phyloP scores from a whole-genome alignment of 2,888 invertebrate genomes.

The Thyatira batis region DNA sequence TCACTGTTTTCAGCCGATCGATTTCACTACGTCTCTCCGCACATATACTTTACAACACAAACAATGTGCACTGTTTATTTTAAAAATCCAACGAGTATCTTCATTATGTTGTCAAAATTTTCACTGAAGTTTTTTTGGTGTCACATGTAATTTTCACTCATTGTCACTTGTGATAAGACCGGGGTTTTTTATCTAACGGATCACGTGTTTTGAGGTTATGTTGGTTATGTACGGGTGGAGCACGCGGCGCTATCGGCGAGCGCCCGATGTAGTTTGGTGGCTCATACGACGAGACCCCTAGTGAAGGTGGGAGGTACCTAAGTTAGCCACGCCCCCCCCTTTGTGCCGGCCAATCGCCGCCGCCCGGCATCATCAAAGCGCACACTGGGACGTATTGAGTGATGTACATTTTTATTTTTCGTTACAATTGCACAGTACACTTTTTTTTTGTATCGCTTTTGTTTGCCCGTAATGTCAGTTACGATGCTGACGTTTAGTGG shows the following conservation, averaged over 20 bases:
- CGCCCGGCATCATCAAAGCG: conserved; percentile 61
- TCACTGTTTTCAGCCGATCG: conserved; percentile 59
- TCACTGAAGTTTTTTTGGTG: conserved; percentile 16
- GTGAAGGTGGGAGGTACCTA: conserved; percentile 66
- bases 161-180: conserved; percentile 25
- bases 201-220: conserved; percentile 59
- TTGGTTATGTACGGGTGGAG: conserved; percentile 27
- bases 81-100: conserved; percentile 30
- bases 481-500: conserved; percentile 55
- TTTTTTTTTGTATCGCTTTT: conserved; percentile 61
- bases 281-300: conserved; percentile 63
- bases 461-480: conserved; percentile 60
- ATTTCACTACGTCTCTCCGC: conserved; percentile 39
- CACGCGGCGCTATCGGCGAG: conserved; percentile 77
- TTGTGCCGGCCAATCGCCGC: conserved; percentile 51
- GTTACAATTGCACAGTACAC: conserved; percentile 57
- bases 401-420: conserved; percentile 72
- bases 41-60: conserved; percentile 29
- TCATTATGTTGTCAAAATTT: conserved; percentile 26
- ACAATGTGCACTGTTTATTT: conserved; percentile 40
- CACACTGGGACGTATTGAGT: conserved; percentile 75
- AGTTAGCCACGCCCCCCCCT: conserved; percentile 59
- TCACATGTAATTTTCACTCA: conserved; percentile 31
- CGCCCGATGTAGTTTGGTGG: conserved; percentile 76
- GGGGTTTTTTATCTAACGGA: conserved; percentile 13